phyloP scores from a whole-genome alignment of 2,888 invertebrate genomes.

The Cantharis rufa region DNA sequence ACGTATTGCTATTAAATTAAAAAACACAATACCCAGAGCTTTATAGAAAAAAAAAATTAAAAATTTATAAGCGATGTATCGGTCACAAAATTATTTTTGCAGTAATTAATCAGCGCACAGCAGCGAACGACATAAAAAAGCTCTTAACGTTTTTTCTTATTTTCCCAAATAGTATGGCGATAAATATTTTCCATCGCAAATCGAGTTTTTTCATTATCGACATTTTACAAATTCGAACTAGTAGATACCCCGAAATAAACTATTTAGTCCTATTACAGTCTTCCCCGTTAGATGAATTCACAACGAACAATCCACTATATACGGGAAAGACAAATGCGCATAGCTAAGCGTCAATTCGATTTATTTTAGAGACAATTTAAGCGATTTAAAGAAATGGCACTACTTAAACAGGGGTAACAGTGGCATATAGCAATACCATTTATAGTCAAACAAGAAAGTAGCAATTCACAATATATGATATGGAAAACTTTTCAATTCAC shows the following conservation, averaged over 20 bases:
- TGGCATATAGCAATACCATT: constrained; percentile 40
- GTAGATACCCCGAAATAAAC: constrained; percentile 9
- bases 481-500: constrained; percentile 15
- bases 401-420: constrained; percentile 48
- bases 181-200: background rate
- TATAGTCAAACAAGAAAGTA: constrained; percentile 19
- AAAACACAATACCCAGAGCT: background rate
- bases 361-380: constrained; percentile 54
- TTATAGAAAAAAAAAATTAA: background rate
- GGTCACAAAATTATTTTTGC: background rate
- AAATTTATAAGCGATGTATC: background rate
- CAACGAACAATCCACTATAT: constrained; percentile 29
- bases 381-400: constrained; percentile 52
- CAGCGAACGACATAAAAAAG: background rate
- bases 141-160: background rate
- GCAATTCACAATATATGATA: constrained; percentile 7
- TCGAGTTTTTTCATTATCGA: background rate
- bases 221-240: background rate
- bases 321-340: constrained; percentile 39
- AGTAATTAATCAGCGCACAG: background rate
- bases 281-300: constrained; percentile 23
- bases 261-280: constrained; percentile 8
- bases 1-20: background rate
- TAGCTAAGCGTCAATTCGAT: constrained; percentile 47
- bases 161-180: background rate